These are phyloP conservation scores for Narcine bancroftii DNA, from an alignment of 2,113 vertebrate species.

Conservation along the genomic window DNA sequence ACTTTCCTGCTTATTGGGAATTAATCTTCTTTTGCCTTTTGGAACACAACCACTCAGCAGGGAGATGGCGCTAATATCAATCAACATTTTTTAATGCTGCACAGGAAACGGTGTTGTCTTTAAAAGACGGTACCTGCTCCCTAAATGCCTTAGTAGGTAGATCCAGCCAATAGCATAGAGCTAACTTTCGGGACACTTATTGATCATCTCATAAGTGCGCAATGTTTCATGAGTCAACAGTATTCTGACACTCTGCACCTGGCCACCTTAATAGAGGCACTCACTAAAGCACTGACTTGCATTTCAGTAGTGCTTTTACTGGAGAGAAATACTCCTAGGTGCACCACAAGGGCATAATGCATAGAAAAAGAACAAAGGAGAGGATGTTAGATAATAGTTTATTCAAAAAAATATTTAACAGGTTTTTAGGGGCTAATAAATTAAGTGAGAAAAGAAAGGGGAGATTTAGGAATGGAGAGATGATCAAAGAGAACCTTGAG, in stretches of 20 bases:
- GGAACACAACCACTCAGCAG: constrained; percentile 18
- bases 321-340: background rate
- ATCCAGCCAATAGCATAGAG: background rate
- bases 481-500: too few species aligned
- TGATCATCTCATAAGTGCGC: constrained; percentile 26
- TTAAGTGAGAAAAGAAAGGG: too few species aligned
- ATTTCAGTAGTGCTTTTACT: background rate
- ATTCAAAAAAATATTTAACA: background rate
- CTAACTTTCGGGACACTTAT: background rate
- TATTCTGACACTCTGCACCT: background rate
- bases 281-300: background rate
- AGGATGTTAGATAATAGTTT: background rate
- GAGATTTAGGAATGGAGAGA: background rate
- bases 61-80: constrained; percentile 25
- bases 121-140: constrained; percentile 7
- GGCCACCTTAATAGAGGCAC: background rate
- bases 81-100: background rate
- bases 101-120: background rate
- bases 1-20: background rate
- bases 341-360: background rate
- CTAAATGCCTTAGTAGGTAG: background rate
- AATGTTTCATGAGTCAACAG: background rate
- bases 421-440: background rate
- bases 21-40: background rate
- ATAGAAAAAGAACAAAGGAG: background rate